Base-by-base conservation (phyloP, 2,888 invertebrate species). In the Yponomeuta cagnagella region DNA sequence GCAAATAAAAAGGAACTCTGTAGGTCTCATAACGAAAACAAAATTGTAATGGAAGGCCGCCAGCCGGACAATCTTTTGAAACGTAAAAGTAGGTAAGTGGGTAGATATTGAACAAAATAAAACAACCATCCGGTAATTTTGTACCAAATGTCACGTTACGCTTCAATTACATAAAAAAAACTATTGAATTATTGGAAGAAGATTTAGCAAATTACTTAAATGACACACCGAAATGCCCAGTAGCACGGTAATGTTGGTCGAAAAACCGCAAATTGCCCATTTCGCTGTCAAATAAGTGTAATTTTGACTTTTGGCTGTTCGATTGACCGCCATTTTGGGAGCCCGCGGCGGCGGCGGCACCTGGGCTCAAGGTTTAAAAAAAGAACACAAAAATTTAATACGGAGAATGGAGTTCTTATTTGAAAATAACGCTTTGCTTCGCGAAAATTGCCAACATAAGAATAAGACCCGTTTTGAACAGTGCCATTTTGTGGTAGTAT, bases 181-280 rank as follows among this genome's bases (percentile, higher is more conserved):
- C 23, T 23, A 23, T 15, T 23, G 23, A 23, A 64, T 66, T 48
- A 73, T 72, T 70, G 66, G 73, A 72, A 69, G 48, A 68, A 69
- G 63, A 65, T 70, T 71, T 58, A 72, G 71, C 58, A 72, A 73
- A 37, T 52, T 52, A 52, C 52, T 52, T 10, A 33, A 33, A 66
- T 37, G 6, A 66, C 15, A n/a, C 72, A 73, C 66, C 70, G 70
- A 70, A 71, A 73, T 73, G 70, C 70, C 64, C 70, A 72, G 71
- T 72, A 73, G 74, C 72, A 74, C 67, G 70, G 33, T 68, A 48
- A 75, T 64, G 3, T 30, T 5, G 76, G 6, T 6, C 43, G 43
- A 43, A 73, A 73, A 76, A 84, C 86, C 86, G 58, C 86, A 84
- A 86, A 83, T 79, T 77, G 80, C 77, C 74, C 68, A 76, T 73